Percentiles rank a stretch among this genome's conserved stretches.
Evolutionary conservation across 2,888 invertebrate genomes (phyloP).

Genomic region (Lithophane socia): DNA sequence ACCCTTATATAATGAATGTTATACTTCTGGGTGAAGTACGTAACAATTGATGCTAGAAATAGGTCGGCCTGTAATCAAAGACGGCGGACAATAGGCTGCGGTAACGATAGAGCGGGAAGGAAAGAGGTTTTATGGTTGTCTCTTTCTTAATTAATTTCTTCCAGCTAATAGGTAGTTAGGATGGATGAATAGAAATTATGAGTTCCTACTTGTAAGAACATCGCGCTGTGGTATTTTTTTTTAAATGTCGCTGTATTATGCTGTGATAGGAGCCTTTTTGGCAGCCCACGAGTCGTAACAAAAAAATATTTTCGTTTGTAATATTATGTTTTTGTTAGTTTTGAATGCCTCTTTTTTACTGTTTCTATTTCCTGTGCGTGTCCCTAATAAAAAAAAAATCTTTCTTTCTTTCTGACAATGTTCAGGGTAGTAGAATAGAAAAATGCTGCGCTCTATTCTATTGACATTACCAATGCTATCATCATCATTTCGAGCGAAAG

Average conservation of each 20-base stretch:
- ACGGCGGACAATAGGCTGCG: constrained; percentile 22
- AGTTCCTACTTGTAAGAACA: not conserved
- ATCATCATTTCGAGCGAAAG: too few relatives aligned
- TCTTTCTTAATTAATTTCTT: constrained; percentile 26
- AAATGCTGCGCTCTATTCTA: not conserved
- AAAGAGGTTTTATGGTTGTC: not conserved
- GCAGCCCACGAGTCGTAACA: too few relatives aligned
- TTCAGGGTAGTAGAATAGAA: not conserved
- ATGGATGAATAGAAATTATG: not conserved
- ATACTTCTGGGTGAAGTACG: constrained; percentile 9
- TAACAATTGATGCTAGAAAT: constrained; percentile 43
- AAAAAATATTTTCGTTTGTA: too few relatives aligned
- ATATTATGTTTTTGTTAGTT: too few relatives aligned
- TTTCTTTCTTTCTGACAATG: not conserved
- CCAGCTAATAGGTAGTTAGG: not conserved
- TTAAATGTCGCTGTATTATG: too few relatives aligned
- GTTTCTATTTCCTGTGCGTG: too few relatives aligned
- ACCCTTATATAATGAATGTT: constrained; percentile 11
- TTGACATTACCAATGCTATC: not conserved
- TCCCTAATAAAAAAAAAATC: too few relatives aligned
- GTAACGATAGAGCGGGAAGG: constrained; percentile 5
- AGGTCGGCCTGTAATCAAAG: constrained; percentile 36
- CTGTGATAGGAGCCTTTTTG: too few relatives aligned
- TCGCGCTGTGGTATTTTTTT: too few relatives aligned
- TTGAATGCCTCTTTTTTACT: too few relatives aligned